phyloP scores from a whole-genome alignment of 2,888 invertebrate species.

The Andrena minutula region DNA sequence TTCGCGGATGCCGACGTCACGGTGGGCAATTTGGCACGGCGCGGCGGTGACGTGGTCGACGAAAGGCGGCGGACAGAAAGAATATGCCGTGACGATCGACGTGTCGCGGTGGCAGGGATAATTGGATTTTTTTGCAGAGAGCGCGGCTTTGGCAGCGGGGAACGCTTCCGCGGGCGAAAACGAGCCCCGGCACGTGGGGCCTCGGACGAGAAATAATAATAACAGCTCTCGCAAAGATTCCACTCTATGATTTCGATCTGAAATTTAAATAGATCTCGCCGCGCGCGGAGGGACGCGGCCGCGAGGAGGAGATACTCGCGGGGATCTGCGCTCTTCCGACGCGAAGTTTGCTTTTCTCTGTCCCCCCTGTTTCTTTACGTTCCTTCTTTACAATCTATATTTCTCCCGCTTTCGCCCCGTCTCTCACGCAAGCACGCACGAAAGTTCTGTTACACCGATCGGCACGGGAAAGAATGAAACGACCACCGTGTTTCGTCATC shows the following conservation, averaged over 20 bases:
- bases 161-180: conserved; percentile 62
- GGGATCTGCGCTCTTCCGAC: neutral
- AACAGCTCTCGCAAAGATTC: conserved; percentile 63
- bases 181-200: conserved; percentile 53
- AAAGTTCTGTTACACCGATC: neutral
- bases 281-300: conserved; percentile 12
- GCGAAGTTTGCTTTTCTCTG: conserved; percentile 18
- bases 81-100: conserved; percentile 56
- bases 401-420: neutral
- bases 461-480: neutral
- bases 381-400: conserved; percentile 2
- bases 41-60: conserved; percentile 48
- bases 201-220: conserved; percentile 66
- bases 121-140: conserved; percentile 60
- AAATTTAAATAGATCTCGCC: conserved; percentile 66
- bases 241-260: conserved; percentile 60
- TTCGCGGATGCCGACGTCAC: conserved; percentile 45
- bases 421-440: neutral
- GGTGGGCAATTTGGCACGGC: conserved; percentile 51
- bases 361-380: neutral
- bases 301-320: neutral
- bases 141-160: conserved; percentile 47
- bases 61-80: conserved; percentile 38
- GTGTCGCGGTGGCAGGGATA: conserved; percentile 52
- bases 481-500: neutral